phyloP scores from a whole-genome alignment of 2,888 invertebrate genomes.

The Pyralis farinalis region DNA sequence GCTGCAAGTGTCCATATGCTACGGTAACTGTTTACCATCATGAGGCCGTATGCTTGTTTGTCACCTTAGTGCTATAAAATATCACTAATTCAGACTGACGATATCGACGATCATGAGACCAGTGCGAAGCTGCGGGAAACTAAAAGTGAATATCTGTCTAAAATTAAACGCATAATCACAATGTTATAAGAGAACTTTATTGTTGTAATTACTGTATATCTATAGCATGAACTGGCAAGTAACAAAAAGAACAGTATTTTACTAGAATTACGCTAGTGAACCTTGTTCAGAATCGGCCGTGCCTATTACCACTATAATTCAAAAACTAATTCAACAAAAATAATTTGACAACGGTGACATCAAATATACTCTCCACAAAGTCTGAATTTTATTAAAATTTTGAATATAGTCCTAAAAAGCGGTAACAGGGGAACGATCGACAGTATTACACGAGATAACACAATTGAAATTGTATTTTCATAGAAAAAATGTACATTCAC shows the following conservation, averaged over 20 bases:
- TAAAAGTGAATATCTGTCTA: too few species aligned
- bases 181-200: constrained; percentile 81
- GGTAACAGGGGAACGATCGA: constrained; percentile 47
- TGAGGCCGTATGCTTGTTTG: too few species aligned
- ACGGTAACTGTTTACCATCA: too few species aligned
- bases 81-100: too few species aligned
- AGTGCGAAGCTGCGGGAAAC: too few species aligned
- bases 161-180: constrained; percentile 46
- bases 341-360: constrained; percentile 50
- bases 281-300: constrained; percentile 63
- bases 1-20: too few species aligned
- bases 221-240: constrained; percentile 80
- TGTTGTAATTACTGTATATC: constrained; percentile 78
- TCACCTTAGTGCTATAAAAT: too few species aligned
- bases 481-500: constrained; percentile 51
- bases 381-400: constrained; percentile 53
- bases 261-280: constrained; percentile 73
- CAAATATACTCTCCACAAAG: constrained; percentile 48
- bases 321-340: constrained; percentile 41
- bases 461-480: constrained; percentile 29
- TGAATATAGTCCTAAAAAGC: constrained; percentile 61
- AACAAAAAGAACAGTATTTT: constrained; percentile 69
- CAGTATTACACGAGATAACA: constrained; percentile 38
- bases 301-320: constrained; percentile 51
- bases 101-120: too few species aligned